Base-by-base conservation (phyloP, 1,140 invertebrate species). In the Arion vulgaris region DNA sequence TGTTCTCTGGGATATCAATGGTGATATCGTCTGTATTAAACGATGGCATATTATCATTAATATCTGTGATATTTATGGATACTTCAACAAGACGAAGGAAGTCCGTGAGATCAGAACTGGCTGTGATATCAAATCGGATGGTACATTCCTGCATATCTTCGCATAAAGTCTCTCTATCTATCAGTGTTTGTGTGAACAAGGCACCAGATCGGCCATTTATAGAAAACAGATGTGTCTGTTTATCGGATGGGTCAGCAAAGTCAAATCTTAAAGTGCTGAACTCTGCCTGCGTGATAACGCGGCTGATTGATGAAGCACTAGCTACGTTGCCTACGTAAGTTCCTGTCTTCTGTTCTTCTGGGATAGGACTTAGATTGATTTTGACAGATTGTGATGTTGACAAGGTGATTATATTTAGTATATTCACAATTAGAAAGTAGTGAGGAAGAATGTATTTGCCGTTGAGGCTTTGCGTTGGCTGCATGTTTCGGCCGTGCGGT, bases 51-150 rank as follows among this genome's bases (percentile, higher is more conserved):
- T 96, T 95, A 0, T 96, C 96, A 81, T 95, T 95, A 0, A 92
- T 88, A 0, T 98, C 97, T 41, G 94, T 94, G 0, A 99, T 94
- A 0, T 95, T 91, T 49, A 98, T 94, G 36, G 95, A 94, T 0
- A 95, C 96, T 0, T 97, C 98, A 0, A 96, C 95, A 19, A 95
- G 95, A 0, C 96, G 95, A 15, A 94, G 93, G 49, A 96, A 97
- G 88, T 94, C 94, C 0, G 98, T 93, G 5, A 97, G 94, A 9
- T 98, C 88, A 72, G 95, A 95, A 89, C 96, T 97, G 84, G 97
- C 83, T 68, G 94, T 94, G 17, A 95, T 92, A 91, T 98, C 97
- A 88, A 95, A 96, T 90, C 98, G 96, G n/a, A 98, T 91, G 0
- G 94, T 89, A 68, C 94, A 93, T 11, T 94, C 93, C 0, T 98